These are phyloP conservation scores for Tetramorium alpestre DNA, from an alignment of 1,140 invertebrate genomes.

Conservation along the genomic window DNA sequence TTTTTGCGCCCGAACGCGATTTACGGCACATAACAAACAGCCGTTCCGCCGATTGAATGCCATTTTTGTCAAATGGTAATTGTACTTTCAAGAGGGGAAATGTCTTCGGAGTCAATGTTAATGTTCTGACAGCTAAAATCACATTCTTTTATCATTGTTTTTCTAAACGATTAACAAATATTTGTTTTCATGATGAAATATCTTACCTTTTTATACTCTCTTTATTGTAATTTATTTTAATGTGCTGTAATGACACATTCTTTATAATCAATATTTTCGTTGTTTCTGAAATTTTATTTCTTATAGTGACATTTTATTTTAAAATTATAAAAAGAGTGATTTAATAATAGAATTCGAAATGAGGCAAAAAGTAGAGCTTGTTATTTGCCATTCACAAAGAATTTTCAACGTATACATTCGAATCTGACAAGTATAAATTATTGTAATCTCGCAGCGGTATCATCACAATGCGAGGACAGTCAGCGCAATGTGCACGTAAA, in stretches of 20 bases:
- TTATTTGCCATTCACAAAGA: constrained; percentile 8
- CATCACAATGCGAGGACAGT: constrained; percentile 35
- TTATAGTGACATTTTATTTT: neutral
- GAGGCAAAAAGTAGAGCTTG: neutral
- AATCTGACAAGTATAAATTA: constrained; percentile 40
- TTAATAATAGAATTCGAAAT: neutral
- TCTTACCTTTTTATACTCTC: neutral
- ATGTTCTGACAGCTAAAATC: neutral
- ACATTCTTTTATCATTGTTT: neutral
- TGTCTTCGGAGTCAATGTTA: neutral
- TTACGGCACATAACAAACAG: constrained; percentile 12
- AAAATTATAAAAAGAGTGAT: neutral
- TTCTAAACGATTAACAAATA: neutral
- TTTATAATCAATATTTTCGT: neutral
- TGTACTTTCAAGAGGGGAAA: neutral
- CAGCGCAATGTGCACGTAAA: constrained; percentile 18
- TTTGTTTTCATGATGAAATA: neutral
- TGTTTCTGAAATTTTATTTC: neutral
- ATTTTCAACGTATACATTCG: neutral
- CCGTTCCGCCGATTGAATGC: neutral
- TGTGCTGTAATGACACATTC: neutral
- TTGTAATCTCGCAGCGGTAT: constrained; percentile 4
- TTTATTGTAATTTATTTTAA: constrained; percentile 1
- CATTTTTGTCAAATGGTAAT: constrained; percentile 20
- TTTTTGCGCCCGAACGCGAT: neutral